These are phyloP conservation scores for Pollachius pollachius DNA, from an alignment of 2,113 vertebrate genomes.

Conservation along the genomic window DNA sequence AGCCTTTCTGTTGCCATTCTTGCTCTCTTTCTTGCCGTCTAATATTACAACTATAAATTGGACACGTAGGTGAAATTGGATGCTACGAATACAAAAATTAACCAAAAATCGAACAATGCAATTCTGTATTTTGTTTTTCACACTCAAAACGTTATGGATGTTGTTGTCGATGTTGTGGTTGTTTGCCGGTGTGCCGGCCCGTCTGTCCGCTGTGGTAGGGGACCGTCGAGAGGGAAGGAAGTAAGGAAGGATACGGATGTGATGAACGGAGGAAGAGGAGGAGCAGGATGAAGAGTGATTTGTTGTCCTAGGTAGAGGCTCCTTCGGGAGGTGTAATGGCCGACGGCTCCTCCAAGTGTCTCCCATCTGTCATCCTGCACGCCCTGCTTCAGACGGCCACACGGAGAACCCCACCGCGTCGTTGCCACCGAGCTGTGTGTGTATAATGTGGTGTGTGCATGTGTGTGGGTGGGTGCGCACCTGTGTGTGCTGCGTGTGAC, in stretches of 20 bases:
- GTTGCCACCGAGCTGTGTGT: too few relatives aligned
- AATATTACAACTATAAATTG: too few relatives aligned
- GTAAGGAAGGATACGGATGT: constrained; percentile 3
- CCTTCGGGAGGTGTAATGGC: constrained; percentile 58
- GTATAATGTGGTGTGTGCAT: constrained; percentile 13
- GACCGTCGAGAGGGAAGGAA: constrained; percentile 39
- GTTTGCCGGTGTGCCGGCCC: constrained; percentile 6
- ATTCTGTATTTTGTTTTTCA: too few relatives aligned
- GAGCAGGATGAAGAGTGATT: constrained; percentile 37
- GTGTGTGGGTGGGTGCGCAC: constrained; percentile 15
- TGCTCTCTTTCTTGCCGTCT: too few relatives aligned
- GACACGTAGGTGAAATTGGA: too few relatives aligned
- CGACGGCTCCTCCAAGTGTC: constrained; percentile 51
- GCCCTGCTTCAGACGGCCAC: constrained; percentile 38
- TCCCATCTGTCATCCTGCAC: constrained; percentile 52
- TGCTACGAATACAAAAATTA: too few relatives aligned
- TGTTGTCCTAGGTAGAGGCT: constrained; percentile 56
- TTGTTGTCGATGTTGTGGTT: too few relatives aligned
- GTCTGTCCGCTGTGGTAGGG: constrained; percentile 9
- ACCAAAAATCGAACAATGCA: too few relatives aligned
- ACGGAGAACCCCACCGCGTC: too few relatives aligned
- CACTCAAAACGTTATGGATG: too few relatives aligned
- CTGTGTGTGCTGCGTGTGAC: too few relatives aligned
- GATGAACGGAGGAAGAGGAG: constrained; percentile 28
- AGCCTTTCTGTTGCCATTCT: too few relatives aligned